A percentile compares a stretch with the other conserved stretches of the same genome.
Evolutionary conservation across 2,797 vertebrate genomes (phyloP).

Genomic region (Leontocebus nigricollis): DNA sequence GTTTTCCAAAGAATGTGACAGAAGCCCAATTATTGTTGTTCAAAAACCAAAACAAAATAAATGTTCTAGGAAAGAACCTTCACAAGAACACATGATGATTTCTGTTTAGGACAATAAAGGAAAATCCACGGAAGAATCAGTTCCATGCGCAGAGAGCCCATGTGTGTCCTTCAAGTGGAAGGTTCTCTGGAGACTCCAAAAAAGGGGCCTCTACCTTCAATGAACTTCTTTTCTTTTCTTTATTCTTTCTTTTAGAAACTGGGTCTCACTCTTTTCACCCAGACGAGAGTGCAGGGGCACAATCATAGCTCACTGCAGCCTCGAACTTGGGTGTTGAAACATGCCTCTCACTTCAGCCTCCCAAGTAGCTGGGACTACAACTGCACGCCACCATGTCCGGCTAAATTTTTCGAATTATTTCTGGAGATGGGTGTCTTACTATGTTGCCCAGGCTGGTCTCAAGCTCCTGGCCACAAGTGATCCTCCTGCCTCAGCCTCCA

Average conservation of each 20-base stretch:
- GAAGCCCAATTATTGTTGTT: conserved; percentile 70
- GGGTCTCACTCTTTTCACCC: not conserved
- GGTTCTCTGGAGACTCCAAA: not conserved
- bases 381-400: not conserved
- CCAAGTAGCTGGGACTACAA: not conserved
- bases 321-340: not conserved
- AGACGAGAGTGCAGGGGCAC: not conserved
- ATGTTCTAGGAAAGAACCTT: conserved; percentile 70
- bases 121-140: not conserved
- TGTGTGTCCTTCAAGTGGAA: not conserved
- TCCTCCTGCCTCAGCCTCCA: not conserved
- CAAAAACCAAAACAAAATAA: conserved; percentile 70
- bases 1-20: conserved; percentile 68
- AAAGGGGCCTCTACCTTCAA: not conserved
- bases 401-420: not conserved
- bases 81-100: conserved; percentile 51
- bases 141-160: not conserved
- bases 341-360: not conserved
- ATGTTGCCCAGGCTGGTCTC: not conserved
- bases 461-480: not conserved
- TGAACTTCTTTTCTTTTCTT: not conserved
- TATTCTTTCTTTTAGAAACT: not conserved
- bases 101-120: conserved; percentile 52
- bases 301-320: not conserved
- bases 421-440: not conserved